Evolutionary conservation across 2,113 vertebrate species (phyloP), one percentile per base, ranked within the genome.

Genomic region (Oreotrochilus melanogaster): DNA sequence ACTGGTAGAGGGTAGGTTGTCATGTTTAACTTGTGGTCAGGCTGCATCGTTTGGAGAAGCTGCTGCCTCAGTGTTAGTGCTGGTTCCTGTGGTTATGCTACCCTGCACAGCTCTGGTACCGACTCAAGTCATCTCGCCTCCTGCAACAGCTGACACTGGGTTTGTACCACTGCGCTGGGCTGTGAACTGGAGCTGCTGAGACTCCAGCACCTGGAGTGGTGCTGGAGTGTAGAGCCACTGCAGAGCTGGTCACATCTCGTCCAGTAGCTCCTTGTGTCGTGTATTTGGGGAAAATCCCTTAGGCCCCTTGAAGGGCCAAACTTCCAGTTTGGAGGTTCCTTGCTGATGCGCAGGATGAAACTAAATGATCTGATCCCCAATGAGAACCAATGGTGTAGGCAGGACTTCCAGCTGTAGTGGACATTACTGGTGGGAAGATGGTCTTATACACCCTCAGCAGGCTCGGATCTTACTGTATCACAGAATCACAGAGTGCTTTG

Each of bases 1-100:
- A 3, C 3, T 9, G 6, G 9, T 22, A 23, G 48, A 14, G 31
- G 45, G 16, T 31, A 1, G 1, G 30, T 24, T 0, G 3, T 15
- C 24, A 6, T 35, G 54, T 9, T 8, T 10, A 11, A 10, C 48
- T 7, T 45, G 27, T 18, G 42, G 16, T 15, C 43, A 6, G 31
- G 30, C 39, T 43, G 25, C 21, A 3, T 15, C 35, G 3, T 19
- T 13, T 12, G 67, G 27, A 60, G 64, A 25, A 72, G 62, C 31
- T 51, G 67, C 85, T 27, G 80, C 14, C 13, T 4, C 18, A 0
- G 47, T 3, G 37, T 4, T 24, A 2, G 7, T 7, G 11, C 30
- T 11, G 3, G 50, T 12, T 25, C 23, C 65, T 21, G 18, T 19
- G 56, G 30, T 2, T 6, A 12, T 27, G 37, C 47, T n/a, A n/a